phyloP scores from a whole-genome alignment of 2,888 invertebrate genomes.

The Ceriagrion tenellum region DNA sequence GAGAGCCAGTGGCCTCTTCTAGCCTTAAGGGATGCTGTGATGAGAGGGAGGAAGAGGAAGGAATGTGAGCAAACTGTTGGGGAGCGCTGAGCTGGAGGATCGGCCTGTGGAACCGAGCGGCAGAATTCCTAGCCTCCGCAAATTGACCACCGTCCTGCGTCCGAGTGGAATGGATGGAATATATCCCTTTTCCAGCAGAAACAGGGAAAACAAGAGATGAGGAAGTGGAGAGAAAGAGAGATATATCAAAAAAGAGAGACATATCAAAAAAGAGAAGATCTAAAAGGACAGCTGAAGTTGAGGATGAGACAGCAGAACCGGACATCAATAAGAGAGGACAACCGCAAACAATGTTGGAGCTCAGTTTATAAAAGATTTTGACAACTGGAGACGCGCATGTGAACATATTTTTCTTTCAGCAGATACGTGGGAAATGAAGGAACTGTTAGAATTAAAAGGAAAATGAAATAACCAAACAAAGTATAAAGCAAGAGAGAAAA shows the following conservation, averaged over 20 bases:
- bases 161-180: background rate
- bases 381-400: too few species aligned
- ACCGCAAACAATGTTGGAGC: too few species aligned
- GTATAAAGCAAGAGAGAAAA: too few species aligned
- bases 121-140: constrained; percentile 28
- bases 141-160: background rate
- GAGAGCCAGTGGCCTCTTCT: background rate
- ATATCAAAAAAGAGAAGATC: background rate
- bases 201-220: background rate
- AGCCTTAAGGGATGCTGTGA: background rate
- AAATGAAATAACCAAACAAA: too few species aligned
- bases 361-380: too few species aligned
- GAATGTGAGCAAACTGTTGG: background rate
- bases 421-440: too few species aligned
- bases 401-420: too few species aligned
- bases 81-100: background rate
- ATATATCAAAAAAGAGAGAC: too few species aligned
- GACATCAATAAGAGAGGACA: too few species aligned
- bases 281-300: too few species aligned
- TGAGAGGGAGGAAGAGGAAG: background rate
- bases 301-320: too few species aligned
- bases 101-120: background rate
- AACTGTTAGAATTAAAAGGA: too few species aligned
- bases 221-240: background rate
- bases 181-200: background rate